phyloP scores from a whole-genome alignment of 1,140 invertebrate species.

The Limonius californicus region DNA sequence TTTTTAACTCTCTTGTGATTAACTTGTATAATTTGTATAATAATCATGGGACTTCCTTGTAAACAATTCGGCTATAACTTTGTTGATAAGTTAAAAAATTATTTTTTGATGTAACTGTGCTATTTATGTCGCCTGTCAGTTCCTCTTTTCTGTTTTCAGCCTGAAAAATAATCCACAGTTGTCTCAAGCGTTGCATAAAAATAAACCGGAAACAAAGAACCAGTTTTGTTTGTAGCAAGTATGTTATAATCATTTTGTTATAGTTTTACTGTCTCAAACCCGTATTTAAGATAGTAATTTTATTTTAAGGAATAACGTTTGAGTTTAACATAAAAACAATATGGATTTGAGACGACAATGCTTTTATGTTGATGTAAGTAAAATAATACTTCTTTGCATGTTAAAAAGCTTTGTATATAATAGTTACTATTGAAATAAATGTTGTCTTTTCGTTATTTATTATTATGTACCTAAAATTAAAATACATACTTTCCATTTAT shows the following conservation, averaged over 20 bases:
- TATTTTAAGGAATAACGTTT: no score
- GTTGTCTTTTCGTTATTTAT: constrained; percentile 35
- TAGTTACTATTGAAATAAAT: constrained; percentile 36
- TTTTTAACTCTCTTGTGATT: constrained; percentile 29
- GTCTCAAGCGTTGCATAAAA: background rate
- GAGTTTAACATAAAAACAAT: background rate
- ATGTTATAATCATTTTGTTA: no score
- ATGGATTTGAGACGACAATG: background rate
- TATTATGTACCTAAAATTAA: background rate
- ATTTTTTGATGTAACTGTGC: background rate
- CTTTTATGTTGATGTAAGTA: constrained; percentile 4
- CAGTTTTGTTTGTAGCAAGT: background rate
- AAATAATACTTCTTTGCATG: constrained; percentile 9
- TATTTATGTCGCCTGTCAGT: no score
- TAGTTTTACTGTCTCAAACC: no score
- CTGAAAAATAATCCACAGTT: no score
- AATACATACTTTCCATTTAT: background rate
- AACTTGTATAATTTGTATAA: constrained; percentile 31
- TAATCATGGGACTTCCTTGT: constrained; percentile 13
- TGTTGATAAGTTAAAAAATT: background rate
- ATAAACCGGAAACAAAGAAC: background rate
- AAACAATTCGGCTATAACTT: background rate
- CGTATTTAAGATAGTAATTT: no score
- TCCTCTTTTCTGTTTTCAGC: background rate
- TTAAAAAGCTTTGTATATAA: constrained; percentile 29